A percentile compares a stretch with the other conserved stretches of the same genome.
Evolutionary conservation across 1,140 invertebrate species (phyloP).

Genomic region (Aphaenogaster floridana): DNA sequence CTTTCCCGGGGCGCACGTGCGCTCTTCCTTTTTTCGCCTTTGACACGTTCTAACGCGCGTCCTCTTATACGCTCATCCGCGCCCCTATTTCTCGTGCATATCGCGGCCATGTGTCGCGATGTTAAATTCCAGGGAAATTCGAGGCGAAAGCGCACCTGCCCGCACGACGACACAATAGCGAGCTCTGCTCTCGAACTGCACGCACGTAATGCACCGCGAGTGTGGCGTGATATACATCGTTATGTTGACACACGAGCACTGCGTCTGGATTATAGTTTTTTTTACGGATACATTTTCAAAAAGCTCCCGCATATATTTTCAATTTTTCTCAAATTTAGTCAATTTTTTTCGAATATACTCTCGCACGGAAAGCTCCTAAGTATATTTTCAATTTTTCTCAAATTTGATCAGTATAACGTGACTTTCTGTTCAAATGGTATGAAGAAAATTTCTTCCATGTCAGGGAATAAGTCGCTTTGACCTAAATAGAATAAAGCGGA

Average conservation of each 20-base stretch:
- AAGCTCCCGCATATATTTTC: not conserved
- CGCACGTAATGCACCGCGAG: constrained; percentile 23
- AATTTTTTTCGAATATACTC: not conserved
- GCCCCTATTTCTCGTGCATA: constrained; percentile 26
- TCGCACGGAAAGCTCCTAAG: not conserved
- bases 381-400: not conserved
- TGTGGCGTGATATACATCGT: not conserved
- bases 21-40: constrained; percentile 43
- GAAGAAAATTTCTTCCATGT: not conserved
- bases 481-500: not conserved
- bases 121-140: constrained; percentile 59
- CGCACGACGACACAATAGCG: constrained; percentile 29
- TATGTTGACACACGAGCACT: constrained; percentile 3
- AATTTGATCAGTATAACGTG: not conserved
- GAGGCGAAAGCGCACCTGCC: constrained; percentile 46
- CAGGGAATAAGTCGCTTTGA: not conserved
- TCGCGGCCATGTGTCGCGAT: constrained; percentile 37
- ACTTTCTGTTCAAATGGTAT: not conserved
- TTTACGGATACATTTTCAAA: constrained; percentile 5
- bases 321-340: not conserved
- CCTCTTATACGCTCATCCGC: constrained; percentile 42
- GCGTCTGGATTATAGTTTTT: constrained; percentile 16
- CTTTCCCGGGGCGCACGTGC: not conserved
- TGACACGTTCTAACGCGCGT: constrained; percentile 41
- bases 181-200: constrained; percentile 19